These are phyloP conservation scores for Drosophila pandora DNA, from an alignment of 1,140 invertebrate species.

Conservation along the genomic window DNA sequence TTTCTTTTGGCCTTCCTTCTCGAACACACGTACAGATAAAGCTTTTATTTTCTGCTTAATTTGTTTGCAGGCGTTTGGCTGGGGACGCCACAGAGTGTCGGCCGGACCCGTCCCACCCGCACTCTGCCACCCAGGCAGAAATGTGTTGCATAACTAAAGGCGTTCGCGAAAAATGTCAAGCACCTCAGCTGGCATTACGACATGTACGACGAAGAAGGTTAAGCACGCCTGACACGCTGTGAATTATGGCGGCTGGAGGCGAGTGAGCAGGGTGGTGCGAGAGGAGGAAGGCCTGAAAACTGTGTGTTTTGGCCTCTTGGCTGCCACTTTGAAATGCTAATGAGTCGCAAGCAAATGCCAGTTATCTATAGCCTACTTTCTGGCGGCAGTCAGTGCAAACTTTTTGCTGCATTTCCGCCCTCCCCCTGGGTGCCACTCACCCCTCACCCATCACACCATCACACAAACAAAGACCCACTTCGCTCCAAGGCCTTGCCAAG, in stretches of 20 bases:
- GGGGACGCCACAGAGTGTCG: constrained; percentile 13
- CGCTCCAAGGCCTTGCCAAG: background rate
- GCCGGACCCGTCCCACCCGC: constrained; percentile 22
- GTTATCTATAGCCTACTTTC: constrained; percentile 57
- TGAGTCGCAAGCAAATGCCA: constrained; percentile 72
- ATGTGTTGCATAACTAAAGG: constrained; percentile 70
- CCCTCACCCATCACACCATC: background rate
- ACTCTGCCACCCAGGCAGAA: background rate
- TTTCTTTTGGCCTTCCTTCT: constrained; percentile 27
- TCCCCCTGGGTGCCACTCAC: background rate
- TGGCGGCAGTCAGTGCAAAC: constrained; percentile 29
- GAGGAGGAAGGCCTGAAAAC: constrained; percentile 12
- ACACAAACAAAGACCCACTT: background rate
- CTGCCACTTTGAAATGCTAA: constrained; percentile 72
- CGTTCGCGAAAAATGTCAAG: constrained; percentile 79
- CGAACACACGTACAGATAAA: constrained; percentile 24
- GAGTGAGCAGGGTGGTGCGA: background rate
- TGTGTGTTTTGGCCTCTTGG: constrained; percentile 47
- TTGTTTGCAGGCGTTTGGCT: constrained; percentile 71
- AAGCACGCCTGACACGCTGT: constrained; percentile 72
- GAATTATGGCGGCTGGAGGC: constrained; percentile 40
- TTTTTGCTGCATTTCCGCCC: constrained; percentile 53
- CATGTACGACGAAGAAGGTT: constrained; percentile 72
- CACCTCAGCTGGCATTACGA: constrained; percentile 60
- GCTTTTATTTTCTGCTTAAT: constrained; percentile 80